Percentiles rank a stretch among this genome's conserved stretches.
Conservation (phyloP, 2,113 vertebrate species). For the Camelus bactrianus region DNA sequence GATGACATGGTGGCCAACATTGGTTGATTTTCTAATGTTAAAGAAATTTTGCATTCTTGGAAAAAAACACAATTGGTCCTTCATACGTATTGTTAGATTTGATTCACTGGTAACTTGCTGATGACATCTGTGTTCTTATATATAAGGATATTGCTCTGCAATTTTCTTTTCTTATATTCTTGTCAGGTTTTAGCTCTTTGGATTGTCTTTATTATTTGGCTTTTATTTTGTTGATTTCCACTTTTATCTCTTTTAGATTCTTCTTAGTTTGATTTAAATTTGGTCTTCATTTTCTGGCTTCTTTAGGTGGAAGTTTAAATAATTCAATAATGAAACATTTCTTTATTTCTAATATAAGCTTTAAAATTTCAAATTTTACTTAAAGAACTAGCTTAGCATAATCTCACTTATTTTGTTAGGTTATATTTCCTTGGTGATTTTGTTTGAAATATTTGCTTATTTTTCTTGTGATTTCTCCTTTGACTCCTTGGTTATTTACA, state of each 20-base stretch:
- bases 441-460: neutral
- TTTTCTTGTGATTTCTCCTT: neutral
- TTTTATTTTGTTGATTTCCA: neutral
- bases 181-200: neutral
- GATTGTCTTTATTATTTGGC: neutral
- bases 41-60: neutral
- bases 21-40: neutral
- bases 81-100: neutral
- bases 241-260: neutral
- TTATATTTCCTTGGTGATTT: neutral
- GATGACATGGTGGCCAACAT: neutral
- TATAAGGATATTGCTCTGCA: neutral
- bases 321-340: conserved; percentile 50
- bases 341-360: neutral
- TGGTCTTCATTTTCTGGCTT: conserved; percentile 17
- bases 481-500: neutral
- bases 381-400: neutral
- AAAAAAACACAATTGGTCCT: neutral
- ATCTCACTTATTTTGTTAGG: neutral
- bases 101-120: neutral
- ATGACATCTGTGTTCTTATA: neutral
- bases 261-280: conserved; percentile 12
- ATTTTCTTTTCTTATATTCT: conserved; percentile 8
- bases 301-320: neutral
- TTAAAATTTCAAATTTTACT: neutral